These are phyloP conservation scores for Danio rerio DNA, from an alignment of 2,113 vertebrate genomes.

Conservation along the genomic window DNA sequence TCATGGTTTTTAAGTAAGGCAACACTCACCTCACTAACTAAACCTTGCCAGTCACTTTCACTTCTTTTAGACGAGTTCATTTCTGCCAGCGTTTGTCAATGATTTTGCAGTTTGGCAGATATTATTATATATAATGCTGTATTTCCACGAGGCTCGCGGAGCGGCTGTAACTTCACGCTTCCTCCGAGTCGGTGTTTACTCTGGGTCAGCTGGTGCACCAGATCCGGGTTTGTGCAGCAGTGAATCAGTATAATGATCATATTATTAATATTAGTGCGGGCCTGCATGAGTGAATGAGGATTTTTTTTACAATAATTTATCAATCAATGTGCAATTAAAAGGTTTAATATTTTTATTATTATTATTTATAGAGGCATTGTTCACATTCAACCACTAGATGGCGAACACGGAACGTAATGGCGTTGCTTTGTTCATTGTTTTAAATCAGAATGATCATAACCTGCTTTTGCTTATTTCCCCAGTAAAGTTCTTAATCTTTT, in stretches of 20 bases:
- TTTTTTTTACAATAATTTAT: not conserved
- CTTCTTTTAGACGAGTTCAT: slow-evolving; percentile 81
- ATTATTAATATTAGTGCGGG: not conserved
- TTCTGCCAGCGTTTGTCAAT: slow-evolving; percentile 13
- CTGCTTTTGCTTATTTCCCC: too few relatives aligned
- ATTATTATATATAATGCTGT: not conserved
- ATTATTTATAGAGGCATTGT: not conserved
- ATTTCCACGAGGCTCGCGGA: not conserved
- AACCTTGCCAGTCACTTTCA: slow-evolving; percentile 92
- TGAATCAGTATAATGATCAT: not conserved
- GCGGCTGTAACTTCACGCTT: not conserved
- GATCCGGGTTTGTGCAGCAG: slow-evolving; percentile 18
- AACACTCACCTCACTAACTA: slow-evolving; percentile 89
- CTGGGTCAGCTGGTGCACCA: slow-evolving; percentile 31
- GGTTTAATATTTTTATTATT: not conserved
- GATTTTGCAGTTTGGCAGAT: not conserved
- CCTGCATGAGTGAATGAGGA: not conserved
- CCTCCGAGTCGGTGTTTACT: slow-evolving; percentile 19
- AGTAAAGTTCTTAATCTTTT: too few relatives aligned
- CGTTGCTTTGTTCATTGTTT: too few relatives aligned
- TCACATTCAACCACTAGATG: slow-evolving; percentile 9
- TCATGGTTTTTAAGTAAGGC: not conserved
- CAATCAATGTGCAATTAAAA: not conserved
- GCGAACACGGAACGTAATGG: not conserved
- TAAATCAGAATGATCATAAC: too few relatives aligned